These are phyloP conservation scores for Phaethon lepturus DNA, from an alignment of 2,113 vertebrate species.

Conservation along the genomic window DNA sequence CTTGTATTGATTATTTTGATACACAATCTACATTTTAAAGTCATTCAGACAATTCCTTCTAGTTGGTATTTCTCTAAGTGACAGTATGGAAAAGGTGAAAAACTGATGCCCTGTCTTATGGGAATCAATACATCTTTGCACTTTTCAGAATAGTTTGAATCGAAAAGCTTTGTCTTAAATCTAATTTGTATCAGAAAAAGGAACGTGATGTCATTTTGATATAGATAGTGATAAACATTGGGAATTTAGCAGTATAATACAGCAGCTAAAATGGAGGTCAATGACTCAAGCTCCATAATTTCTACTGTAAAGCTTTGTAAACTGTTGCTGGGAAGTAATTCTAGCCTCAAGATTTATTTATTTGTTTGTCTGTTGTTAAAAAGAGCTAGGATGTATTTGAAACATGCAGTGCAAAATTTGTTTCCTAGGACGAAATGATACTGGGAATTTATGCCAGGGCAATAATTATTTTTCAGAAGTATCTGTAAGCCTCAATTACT, in stretches of 20 bases:
- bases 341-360: not conserved
- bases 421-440: not conserved
- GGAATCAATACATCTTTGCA: not conserved
- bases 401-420: not conserved
- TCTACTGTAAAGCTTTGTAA: not conserved
- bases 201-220: not conserved
- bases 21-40: not conserved
- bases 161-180: conserved; percentile 8
- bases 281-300: not conserved
- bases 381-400: not conserved
- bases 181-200: conserved; percentile 20
- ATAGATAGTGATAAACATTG: not conserved
- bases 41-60: not conserved
- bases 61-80: not conserved
- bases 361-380: not conserved
- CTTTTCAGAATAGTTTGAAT: not conserved
- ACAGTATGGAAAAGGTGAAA: not conserved
- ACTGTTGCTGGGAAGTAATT: not conserved
- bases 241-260: not conserved
- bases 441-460: not conserved
- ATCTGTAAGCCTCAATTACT: not conserved
- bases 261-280: not conserved
- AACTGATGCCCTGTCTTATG: not conserved
- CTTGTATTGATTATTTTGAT: not conserved
- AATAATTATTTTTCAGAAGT: not conserved